Conservation (phyloP, 2,797 vertebrate genomes). For the Poecilia velifera region DNA sequence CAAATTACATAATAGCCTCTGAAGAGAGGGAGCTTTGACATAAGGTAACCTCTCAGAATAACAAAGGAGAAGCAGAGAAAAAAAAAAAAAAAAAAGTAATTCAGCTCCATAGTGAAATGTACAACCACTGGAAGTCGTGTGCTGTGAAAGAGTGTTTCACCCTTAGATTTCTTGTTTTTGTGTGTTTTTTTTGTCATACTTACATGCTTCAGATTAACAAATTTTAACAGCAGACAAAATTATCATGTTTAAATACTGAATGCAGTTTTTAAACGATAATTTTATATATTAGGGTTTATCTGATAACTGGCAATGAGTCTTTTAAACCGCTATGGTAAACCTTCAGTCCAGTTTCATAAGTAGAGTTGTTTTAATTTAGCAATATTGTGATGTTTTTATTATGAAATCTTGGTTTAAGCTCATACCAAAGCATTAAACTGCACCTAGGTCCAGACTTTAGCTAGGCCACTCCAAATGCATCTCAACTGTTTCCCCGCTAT, state of each 20-base stretch:
- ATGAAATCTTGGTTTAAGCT: neutral
- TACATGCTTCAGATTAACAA: neutral
- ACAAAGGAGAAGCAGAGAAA: constrained; percentile 42
- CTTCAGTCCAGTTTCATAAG: neutral
- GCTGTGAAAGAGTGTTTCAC: neutral
- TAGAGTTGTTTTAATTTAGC: neutral
- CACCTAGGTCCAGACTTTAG: neutral
- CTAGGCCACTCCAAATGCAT: neutral
- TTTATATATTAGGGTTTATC: neutral
- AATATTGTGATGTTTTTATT: neutral
- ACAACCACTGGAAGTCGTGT: constrained; percentile 15
- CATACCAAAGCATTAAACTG: neutral
- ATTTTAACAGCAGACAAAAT: neutral
- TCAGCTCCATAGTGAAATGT: constrained; percentile 33
- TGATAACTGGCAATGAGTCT: neutral
- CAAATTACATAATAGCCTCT: constrained; percentile 63
- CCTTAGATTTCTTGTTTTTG: neutral
- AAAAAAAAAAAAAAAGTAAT: constrained; percentile 18
- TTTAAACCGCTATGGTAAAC: neutral
- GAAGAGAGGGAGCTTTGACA: constrained; percentile 45
- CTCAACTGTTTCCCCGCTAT: neutral
- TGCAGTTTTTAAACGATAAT: neutral
- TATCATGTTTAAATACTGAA: neutral
- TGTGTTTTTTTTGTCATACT: neutral
- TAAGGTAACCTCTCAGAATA: constrained; percentile 44